Evolutionary conservation across 2,113 vertebrate genomes (phyloP).

Genomic region (Manacus vitellinus): DNA sequence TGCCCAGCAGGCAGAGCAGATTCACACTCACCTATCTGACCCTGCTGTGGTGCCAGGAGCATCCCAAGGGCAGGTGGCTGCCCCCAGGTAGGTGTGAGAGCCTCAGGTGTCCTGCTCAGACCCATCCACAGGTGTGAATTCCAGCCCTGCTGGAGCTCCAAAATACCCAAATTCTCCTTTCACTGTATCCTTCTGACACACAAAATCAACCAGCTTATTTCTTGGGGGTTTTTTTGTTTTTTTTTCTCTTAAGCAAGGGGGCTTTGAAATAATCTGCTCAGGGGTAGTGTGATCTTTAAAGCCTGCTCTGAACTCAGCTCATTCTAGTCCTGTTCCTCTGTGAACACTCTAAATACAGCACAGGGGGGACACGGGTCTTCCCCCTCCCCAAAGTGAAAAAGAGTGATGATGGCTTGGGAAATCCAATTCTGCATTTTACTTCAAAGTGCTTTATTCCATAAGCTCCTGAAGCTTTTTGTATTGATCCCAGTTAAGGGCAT

Average conservation of each 20-base stretch:
- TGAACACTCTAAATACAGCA: neutral
- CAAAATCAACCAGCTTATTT: neutral
- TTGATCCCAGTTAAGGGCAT: neutral
- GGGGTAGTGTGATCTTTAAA: neutral
- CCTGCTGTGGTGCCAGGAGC: neutral
- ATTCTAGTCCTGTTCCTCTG: neutral
- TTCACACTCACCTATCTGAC: neutral
- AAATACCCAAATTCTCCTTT: neutral
- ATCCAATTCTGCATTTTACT: constrained; percentile 27
- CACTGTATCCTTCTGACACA: neutral
- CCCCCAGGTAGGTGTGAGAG: neutral
- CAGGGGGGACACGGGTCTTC: neutral
- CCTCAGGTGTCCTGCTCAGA: neutral
- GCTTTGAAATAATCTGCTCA: neutral
- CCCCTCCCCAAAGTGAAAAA: constrained; percentile 14
- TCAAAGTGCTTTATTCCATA: constrained; percentile 33
- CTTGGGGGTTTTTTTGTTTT: neutral
- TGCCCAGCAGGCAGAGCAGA: neutral
- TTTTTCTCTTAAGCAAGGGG: neutral
- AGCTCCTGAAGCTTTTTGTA: constrained; percentile 15
- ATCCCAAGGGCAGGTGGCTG: neutral
- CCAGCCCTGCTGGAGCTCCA: neutral
- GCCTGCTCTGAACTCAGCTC: neutral
- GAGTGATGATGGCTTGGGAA: neutral
- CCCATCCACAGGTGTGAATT: neutral